Conservation (phyloP, 2,888 invertebrate species). For the Acrobasis consociella region DNA sequence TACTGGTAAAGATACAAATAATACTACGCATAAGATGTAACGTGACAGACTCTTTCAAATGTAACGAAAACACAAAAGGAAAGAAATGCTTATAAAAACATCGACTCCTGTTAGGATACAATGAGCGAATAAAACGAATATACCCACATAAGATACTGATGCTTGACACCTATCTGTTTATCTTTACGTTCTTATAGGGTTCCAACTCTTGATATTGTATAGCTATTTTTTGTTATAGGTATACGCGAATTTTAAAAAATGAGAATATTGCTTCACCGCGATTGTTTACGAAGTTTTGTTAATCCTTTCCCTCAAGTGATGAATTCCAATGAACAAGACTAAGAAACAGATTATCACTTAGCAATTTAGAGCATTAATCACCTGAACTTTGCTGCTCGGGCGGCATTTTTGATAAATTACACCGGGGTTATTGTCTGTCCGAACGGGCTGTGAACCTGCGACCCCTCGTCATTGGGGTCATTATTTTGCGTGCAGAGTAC, state of each 20-base stretch:
- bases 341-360: conserved; percentile 1
- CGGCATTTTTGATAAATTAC: conserved; percentile 40
- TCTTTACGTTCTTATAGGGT: no score
- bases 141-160: no score
- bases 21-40: no score
- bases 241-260: not conserved
- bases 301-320: not conserved
- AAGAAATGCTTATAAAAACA: no score
- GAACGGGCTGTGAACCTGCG: conserved; percentile 54
- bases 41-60: no score
- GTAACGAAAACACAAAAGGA: no score
- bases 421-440: conserved; percentile 48
- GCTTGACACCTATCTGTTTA: no score
- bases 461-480: conserved; percentile 50
- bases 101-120: no score
- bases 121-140: no score
- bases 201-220: no score
- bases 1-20: no score
- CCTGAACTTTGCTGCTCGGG: not conserved
- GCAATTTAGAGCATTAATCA: conserved; percentile 18
- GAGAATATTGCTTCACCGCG: not conserved
- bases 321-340: not conserved
- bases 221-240: no score
- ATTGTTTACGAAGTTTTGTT: not conserved
- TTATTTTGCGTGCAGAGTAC: conserved; percentile 41